phyloP scores from a whole-genome alignment of 2,797 vertebrate genomes.

The Glyptemys insculpta region DNA sequence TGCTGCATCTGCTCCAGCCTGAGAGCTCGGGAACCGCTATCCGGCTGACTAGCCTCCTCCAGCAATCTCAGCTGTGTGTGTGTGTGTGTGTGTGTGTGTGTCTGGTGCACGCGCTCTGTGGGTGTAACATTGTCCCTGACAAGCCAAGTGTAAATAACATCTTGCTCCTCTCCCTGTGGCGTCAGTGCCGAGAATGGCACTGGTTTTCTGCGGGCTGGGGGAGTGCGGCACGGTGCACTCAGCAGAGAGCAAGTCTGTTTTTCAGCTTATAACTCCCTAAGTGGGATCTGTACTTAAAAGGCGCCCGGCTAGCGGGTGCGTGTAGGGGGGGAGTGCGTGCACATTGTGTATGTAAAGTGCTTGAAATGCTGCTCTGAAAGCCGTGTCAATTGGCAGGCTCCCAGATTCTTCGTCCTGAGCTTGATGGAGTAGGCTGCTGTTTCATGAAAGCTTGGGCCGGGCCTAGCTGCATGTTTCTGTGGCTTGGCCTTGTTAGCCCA shows the following conservation, averaged over 20 bases:
- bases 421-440: constrained; percentile 17
- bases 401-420: constrained; percentile 24
- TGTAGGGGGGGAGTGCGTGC: not conserved
- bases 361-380: constrained; percentile 70
- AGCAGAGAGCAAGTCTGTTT: constrained; percentile 43
- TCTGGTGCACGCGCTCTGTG: not conserved
- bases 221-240: not conserved
- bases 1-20: not conserved
- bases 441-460: not conserved
- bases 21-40: not conserved
- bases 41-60: not conserved
- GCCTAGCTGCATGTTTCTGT: not conserved
- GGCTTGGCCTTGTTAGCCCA: not conserved
- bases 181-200: not conserved
- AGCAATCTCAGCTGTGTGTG: not conserved
- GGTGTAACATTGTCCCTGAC: constrained; percentile 8
- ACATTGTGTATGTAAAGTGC: constrained; percentile 64
- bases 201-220: constrained; percentile 1
- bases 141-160: constrained; percentile 23
- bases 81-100: too few relatives aligned
- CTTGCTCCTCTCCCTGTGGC: constrained; percentile 10
- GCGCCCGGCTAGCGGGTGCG: constrained; percentile 50
- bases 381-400: constrained; percentile 48
- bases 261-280: constrained; percentile 62
- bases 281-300: constrained; percentile 72